Evolutionary conservation across 2,797 vertebrate genomes (phyloP).

Genomic region (Salarias fasciatus): DNA sequence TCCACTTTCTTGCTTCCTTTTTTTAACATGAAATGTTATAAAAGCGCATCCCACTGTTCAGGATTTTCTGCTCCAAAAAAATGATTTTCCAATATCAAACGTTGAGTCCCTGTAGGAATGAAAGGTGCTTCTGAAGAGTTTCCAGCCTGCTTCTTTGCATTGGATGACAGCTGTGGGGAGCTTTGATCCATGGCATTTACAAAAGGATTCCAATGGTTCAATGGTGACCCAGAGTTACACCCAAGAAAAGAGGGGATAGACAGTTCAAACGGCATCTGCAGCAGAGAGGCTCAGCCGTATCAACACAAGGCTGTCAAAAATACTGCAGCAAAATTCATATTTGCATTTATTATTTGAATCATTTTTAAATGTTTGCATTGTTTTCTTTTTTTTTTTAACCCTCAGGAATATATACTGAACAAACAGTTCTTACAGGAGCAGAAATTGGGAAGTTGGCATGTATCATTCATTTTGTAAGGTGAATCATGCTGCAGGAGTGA

Average conservation of each 20-base stretch:
- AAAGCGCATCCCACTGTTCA: not conserved
- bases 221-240: constrained; percentile 22
- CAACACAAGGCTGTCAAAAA: not conserved
- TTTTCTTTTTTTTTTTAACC: no score
- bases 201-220: constrained; percentile 37
- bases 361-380: no score
- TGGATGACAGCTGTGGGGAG: constrained; percentile 1
- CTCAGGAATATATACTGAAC: no score
- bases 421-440: no score
- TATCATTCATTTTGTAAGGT: no score
- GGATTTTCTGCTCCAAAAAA: not conserved
- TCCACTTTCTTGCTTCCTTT: not conserved
- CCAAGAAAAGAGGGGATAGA: constrained; percentile 1
- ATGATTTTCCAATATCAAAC: constrained; percentile 13
- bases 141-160: constrained; percentile 12
- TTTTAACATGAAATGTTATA: not conserved
- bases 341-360: no score
- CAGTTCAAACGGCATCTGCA: constrained; percentile 7
- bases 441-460: no score
- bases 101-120: not conserved
- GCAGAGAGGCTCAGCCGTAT: not conserved
- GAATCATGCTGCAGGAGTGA: no score
- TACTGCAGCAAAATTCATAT: not conserved
- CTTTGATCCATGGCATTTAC: constrained; percentile 29
- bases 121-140: constrained; percentile 20